Evolutionary conservation across 2,113 vertebrate species (phyloP).

Genomic region (Macquaria ambigua): DNA sequence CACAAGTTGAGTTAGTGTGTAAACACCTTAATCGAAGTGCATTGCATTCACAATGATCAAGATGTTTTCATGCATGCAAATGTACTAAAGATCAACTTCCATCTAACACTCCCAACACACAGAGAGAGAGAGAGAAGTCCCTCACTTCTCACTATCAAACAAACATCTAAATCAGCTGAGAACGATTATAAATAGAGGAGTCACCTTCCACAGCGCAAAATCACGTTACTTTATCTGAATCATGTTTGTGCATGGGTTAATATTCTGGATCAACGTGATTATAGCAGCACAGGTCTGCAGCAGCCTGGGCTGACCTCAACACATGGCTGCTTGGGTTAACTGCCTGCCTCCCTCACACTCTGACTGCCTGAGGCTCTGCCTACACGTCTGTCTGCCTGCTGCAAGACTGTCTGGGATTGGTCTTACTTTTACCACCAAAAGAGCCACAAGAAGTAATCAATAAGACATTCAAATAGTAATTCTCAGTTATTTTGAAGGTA

Average conservation of each 20-base stretch:
- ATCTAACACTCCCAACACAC: not conserved
- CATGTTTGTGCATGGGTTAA: not conserved
- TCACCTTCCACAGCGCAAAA: not conserved
- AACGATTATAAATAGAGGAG: not conserved
- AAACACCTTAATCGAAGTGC: not conserved
- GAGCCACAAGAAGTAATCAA: not conserved
- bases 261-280: conserved; percentile 43
- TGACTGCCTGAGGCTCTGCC: not conserved
- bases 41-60: too few relatives aligned
- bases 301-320: conserved; percentile 24
- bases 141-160: not conserved
- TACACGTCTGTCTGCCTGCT: not conserved
- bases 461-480: not conserved
- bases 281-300: conserved; percentile 1
- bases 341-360: not conserved
- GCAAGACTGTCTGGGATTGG: not conserved
- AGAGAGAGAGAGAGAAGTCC: too few relatives aligned
- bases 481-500: not conserved
- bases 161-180: conserved; percentile 3
- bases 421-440: not conserved
- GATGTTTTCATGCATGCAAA: not conserved
- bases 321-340: not conserved
- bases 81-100: not conserved
- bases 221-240: not conserved
- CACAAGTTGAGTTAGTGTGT: not conserved